Conservation (phyloP, 2,797 vertebrate genomes). For the Sebastes aleutianus region DNA sequence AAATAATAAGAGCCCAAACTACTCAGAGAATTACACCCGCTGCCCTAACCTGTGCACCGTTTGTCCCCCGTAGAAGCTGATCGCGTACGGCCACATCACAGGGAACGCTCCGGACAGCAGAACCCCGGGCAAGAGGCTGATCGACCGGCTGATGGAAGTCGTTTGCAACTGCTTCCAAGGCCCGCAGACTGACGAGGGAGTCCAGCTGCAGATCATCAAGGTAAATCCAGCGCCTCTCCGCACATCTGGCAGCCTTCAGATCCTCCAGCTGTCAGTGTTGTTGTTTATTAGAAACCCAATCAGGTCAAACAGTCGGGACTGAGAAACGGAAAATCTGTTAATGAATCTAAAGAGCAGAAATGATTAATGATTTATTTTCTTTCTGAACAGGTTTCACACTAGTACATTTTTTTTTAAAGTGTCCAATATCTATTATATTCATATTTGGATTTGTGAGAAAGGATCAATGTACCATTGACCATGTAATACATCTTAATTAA, state of each 20-base stretch:
- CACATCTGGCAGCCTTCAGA: slow-evolving; percentile 9
- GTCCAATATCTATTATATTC: neutral
- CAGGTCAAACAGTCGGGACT: neutral
- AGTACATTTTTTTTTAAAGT: neutral
- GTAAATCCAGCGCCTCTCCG: slow-evolving; percentile 64
- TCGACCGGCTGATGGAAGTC: slow-evolving; percentile 95
- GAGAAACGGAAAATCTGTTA: neutral
- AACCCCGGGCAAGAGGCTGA: slow-evolving; percentile 91
- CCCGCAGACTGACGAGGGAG: slow-evolving; percentile 96
- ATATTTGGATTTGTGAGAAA: neutral
- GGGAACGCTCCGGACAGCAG: slow-evolving; percentile 94
- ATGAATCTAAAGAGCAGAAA: neutral
- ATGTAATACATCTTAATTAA: neutral
- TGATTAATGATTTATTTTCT: neutral
- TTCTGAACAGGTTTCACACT: neutral
- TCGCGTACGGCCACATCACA: slow-evolving; percentile 97
- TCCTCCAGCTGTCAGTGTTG: slow-evolving; percentile 7
- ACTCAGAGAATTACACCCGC: neutral
- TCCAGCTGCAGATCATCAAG: slow-evolving; percentile 99
- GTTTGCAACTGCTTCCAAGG: slow-evolving; percentile 97
- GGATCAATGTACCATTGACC: neutral
- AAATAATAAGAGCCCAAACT: neutral
- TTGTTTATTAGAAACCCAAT: neutral
- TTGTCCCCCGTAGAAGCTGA: slow-evolving; percentile 86
- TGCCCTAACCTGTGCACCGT: neutral